Conservation (phyloP, 2,888 invertebrate genomes). For the Sepioteuthis lessoniana region DNA sequence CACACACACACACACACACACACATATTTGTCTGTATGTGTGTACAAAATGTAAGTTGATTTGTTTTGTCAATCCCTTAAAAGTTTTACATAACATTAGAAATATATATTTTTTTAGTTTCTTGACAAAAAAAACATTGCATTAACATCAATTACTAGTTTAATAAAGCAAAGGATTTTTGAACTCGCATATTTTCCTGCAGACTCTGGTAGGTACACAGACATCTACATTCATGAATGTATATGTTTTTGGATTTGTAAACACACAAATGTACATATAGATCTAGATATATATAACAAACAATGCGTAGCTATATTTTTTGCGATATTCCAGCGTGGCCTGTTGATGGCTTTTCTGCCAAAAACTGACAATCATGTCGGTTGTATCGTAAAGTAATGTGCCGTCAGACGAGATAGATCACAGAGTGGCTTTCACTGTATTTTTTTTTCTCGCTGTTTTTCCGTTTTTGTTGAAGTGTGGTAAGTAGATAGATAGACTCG, state of each 20-base stretch:
- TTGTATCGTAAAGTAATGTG: neutral
- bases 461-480: neutral
- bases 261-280: neutral
- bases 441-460: neutral
- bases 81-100: too few relatives aligned
- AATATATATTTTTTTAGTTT: too few relatives aligned
- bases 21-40: neutral
- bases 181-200: too few relatives aligned
- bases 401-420: neutral
- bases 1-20: neutral
- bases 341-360: neutral
- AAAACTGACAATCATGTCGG: neutral
- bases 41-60: neutral
- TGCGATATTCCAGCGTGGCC: conserved; percentile 8
- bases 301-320: neutral
- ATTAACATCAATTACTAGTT: too few relatives aligned
- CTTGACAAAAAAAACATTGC: too few relatives aligned
- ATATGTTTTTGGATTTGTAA: neutral
- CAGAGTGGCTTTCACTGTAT: neutral
- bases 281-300: neutral
- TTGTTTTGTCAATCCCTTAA: too few relatives aligned
- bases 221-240: neutral
- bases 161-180: too few relatives aligned
- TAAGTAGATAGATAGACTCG: neutral
- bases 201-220: neutral